Evolutionary conservation across 2,113 vertebrate genomes (phyloP), one percentile per base, ranked within the genome.

Genomic region (Alosa alosa): DNA sequence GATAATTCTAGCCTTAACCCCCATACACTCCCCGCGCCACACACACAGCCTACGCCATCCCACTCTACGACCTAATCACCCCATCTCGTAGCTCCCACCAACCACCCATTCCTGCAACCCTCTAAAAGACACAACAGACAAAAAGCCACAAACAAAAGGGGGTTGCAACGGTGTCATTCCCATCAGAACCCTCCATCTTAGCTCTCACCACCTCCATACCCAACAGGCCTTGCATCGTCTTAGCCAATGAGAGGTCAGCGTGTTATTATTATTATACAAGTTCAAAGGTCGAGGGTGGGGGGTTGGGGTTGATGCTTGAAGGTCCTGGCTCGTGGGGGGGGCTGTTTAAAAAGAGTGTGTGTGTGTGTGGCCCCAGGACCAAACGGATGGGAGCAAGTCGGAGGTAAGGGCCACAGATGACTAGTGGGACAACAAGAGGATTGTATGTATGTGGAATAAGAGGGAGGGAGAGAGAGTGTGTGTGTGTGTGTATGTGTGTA

Each of bases 401-500:
- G 22, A 7, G 60, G 60, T 22, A 18, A 60, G 4, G 20, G 20
- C 15, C 5, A 20, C 15, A 50, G 31, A 31, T 31, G 31, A 31
- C 31, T 50, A 50, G 49, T 50, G 49, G 49, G 49, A 44, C 41
- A 44, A 44, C 17, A 52, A 52, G 50, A 44, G 4, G 47, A 49
- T 60, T 31, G 55, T 85, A 72, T 84, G 47, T 36, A 31, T 82
- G 81, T 44, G 57, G 47, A 49, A 49, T 60, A 60, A 60, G 55
- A 49, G 11, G 47, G 0, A 47, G 31, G 36, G n/a, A n/a, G n/a
- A n/a, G n/a, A n/a, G n/a, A n/a, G n/a, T n/a, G 78, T 10, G 55
- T 81, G 55, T 60, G 31, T 50, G 78, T 10, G 55, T 81, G 46
- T 84, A 57, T 84, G 50, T 60, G 50, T 83, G 72, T 78, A 4